A percentile compares a stretch with the other conserved stretches of the same genome.
Evolutionary conservation across 2,113 vertebrate genomes (phyloP).

Genomic region (Nyctibius bracteatus): DNA sequence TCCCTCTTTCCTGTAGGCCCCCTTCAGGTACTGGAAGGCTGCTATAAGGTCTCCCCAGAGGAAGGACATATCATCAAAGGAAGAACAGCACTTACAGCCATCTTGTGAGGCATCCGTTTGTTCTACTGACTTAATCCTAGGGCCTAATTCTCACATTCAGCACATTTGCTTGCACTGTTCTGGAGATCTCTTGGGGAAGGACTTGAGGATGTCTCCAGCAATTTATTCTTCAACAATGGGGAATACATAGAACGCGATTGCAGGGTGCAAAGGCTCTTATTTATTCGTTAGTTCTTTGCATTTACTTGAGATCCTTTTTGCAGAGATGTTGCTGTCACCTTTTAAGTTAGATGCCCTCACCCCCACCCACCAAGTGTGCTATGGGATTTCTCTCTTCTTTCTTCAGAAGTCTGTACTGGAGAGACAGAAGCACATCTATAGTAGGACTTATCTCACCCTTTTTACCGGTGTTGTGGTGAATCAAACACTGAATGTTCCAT

Average conservation of each 20-base stretch:
- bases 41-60: too few relatives aligned
- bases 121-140: not conserved
- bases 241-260: not conserved
- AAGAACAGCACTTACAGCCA: too few relatives aligned
- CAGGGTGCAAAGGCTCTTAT: not conserved
- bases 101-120: not conserved
- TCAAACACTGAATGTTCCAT: not conserved
- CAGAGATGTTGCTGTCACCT: not conserved
- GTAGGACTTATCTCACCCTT: not conserved
- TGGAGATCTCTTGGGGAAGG: not conserved
- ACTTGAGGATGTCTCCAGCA: not conserved
- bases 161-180: not conserved
- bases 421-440: not conserved
- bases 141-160: not conserved
- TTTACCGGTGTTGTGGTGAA: not conserved
- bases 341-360: not conserved
- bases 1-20: too few relatives aligned
- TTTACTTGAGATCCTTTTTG: not conserved
- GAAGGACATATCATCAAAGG: too few relatives aligned
- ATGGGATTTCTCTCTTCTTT: not conserved
- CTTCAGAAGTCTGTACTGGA: not conserved
- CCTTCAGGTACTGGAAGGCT: too few relatives aligned
- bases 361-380: not conserved
- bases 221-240: not conserved
- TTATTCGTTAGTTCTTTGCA: not conserved